These are phyloP conservation scores for Oscheius onirici DNA, from an alignment of 2,888 invertebrate genomes.

Conservation along the genomic window DNA sequence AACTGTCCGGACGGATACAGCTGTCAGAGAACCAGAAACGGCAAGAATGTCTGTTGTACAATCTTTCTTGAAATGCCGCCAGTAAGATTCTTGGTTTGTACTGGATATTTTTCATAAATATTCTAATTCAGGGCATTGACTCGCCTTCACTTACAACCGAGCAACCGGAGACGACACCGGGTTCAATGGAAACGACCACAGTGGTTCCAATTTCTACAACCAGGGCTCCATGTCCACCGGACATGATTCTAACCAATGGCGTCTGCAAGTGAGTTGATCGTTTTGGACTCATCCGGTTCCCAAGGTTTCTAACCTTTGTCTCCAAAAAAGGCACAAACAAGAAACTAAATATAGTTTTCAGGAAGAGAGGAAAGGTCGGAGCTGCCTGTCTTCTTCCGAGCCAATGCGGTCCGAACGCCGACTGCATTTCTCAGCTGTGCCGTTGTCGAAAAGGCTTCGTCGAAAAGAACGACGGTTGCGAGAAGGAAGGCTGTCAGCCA, in stretches of 20 bases:
- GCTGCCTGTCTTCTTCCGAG: slow-evolving; percentile 56
- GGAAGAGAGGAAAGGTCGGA: slow-evolving; percentile 55
- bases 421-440: slow-evolving; percentile 56
- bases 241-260: slow-evolving; percentile 54
- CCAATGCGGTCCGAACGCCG: slow-evolving; percentile 58
- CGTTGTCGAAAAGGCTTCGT: slow-evolving; percentile 46
- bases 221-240: slow-evolving; percentile 45
- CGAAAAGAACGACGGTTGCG: slow-evolving; percentile 46
- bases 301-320: neutral
- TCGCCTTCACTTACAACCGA: neutral
- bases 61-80: slow-evolving; percentile 13
- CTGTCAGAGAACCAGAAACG: slow-evolving; percentile 50
- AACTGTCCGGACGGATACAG: slow-evolving; percentile 61
- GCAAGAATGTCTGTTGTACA: slow-evolving; percentile 60
- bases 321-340: neutral
- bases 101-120: too few species aligned
- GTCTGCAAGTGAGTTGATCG: slow-evolving; percentile 53
- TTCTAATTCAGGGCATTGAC: neutral
- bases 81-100: neutral
- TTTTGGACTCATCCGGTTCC: too few species aligned
- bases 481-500: slow-evolving; percentile 36
- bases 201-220: slow-evolving; percentile 19
- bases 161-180: neutral
- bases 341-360: slow-evolving; percentile 11
- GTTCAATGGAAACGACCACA: slow-evolving; percentile 7